phyloP scores from a whole-genome alignment of 2,113 vertebrate species.

The Ochotona princeps region DNA sequence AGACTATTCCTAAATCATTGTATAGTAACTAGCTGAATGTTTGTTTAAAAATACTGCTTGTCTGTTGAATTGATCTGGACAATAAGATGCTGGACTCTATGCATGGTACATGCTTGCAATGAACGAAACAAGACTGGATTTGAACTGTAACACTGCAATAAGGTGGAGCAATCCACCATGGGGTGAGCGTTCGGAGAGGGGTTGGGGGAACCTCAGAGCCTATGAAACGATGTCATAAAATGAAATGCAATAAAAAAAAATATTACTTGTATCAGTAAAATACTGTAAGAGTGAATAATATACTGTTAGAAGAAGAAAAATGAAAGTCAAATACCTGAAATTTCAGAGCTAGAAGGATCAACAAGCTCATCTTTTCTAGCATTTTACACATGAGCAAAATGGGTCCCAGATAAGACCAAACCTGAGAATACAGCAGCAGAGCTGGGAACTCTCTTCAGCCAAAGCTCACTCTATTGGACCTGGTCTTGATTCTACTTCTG shows the following conservation, averaged over 20 bases:
- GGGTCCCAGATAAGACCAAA: not conserved
- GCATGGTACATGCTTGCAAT: no score
- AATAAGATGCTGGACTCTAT: no score
- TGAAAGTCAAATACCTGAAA: constrained; percentile 12
- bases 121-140: no score
- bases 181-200: no score
- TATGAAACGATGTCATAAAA: no score
- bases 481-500: not conserved
- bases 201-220: no score
- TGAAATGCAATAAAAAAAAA: no score
- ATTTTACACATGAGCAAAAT: constrained; percentile 51
- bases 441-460: not conserved
- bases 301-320: constrained; percentile 29
- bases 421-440: not conserved
- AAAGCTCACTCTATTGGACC: not conserved
- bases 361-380: not conserved
- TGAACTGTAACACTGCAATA: no score
- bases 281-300: constrained; percentile 13
- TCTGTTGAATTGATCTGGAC: no score
- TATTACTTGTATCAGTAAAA: not conserved
- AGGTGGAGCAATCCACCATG: no score
- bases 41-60: not conserved
- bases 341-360: not conserved
- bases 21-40: not conserved
- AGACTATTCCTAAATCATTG: constrained; percentile 31